Evolutionary conservation across 2,113 vertebrate genomes (phyloP), one percentile per base, ranked within the genome.

Genomic region (Leptocoma aspasia): DNA sequence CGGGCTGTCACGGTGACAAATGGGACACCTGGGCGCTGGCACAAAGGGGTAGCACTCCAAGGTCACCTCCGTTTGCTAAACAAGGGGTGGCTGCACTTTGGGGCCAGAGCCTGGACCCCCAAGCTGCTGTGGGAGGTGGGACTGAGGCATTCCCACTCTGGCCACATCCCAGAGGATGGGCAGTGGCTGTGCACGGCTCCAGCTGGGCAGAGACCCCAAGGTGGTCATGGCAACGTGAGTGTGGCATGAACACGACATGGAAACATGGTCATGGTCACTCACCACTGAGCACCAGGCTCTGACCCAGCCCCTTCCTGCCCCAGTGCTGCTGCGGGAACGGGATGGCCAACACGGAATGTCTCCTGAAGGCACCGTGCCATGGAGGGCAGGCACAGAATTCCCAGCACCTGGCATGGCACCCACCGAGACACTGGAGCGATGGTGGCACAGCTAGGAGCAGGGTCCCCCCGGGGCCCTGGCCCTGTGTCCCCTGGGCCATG

Each of bases 281-380:
- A 45, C 2, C 11, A 0, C 4, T 2, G 31, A 39, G 44, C 24
- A 13, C 45, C 59, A 17, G 50, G 41, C 52, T 26, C 61, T 39
- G 64, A 30, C 7, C 65, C 80, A 41, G 27, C 10, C 11, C 41
- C 17, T 7, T 69, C 33, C 81, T 50, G 23, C 26, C 39, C 52
- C 7, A 7, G 2, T 11, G 15, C 19, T 82, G 27, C 59, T 12
- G 13, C 0, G 0, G 78, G 53, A 69, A 28, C 0, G 1, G 42
- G 28, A 15, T 0, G 6, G 6, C 18, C 4, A 2, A 5, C 0
- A 2, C 1, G 2, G 31, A 23, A 13, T 9, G 0, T 35, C 28
- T 50, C 33, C 35, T 11, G 24, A 31, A 41, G 59, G 18, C 7
- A 1, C 13, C 1, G 0, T 26, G 16, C 65, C 57, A 13, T 1